Conservation (phyloP, 2,797 vertebrate genomes). For the Sebastes elongatus region DNA sequence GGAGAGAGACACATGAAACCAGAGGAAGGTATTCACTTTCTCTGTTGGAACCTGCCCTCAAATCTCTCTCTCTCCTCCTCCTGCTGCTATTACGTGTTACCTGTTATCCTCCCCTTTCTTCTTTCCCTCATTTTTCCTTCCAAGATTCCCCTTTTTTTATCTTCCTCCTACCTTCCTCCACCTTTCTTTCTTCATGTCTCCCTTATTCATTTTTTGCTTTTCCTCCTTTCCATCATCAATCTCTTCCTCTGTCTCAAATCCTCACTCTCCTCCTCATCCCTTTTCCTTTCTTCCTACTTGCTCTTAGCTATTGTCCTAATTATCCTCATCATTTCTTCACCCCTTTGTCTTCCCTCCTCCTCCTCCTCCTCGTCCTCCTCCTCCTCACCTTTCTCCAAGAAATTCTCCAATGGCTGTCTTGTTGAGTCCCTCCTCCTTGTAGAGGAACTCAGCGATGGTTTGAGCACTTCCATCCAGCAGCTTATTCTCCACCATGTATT, state of each 20-base stretch:
- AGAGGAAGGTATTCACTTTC: background rate
- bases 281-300: background rate
- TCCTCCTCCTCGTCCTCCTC: background rate
- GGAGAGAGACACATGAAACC: background rate
- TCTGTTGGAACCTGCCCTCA: background rate
- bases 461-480: constrained; percentile 78
- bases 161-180: background rate
- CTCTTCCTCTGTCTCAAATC: background rate
- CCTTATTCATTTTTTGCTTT: background rate
- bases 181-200: background rate
- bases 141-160: too few species aligned
- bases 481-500: constrained; percentile 85
- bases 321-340: background rate
- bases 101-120: background rate
- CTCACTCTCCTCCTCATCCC: background rate
- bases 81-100: background rate
- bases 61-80: background rate
- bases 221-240: background rate
- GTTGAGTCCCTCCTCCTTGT: constrained; percentile 94
- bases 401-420: constrained; percentile 94
- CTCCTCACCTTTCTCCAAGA: constrained; percentile 88
- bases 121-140: background rate
- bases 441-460: constrained; percentile 89
- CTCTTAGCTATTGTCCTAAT: background rate
- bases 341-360: background rate